A percentile compares a stretch with the other conserved stretches of the same genome.
These are phyloP conservation scores for Drosophila teissieri DNA, from an alignment of 1,140 invertebrate species.

Conservation along the genomic window DNA sequence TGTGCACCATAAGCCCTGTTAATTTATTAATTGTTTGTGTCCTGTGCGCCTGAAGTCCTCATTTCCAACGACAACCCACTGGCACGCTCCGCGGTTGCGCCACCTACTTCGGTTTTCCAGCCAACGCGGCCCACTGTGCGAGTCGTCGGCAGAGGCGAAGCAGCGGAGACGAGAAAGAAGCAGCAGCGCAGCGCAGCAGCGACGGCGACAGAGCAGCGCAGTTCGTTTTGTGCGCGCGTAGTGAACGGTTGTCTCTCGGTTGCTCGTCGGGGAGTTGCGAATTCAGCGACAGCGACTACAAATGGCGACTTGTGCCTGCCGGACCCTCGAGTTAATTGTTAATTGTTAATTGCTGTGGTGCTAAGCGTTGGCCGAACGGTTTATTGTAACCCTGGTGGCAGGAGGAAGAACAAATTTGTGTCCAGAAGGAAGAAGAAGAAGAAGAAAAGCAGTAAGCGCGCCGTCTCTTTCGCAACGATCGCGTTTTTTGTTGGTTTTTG, in stretches of 20 bases:
- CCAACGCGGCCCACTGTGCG: conserved; percentile 14
- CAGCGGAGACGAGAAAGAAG: conserved; percentile 5
- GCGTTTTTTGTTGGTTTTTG: conserved; percentile 52
- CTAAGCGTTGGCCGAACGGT: conserved; percentile 11
- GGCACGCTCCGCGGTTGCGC: conserved; percentile 1
- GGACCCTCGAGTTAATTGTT: conserved; percentile 2
- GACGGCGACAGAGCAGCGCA: conserved; percentile 20
- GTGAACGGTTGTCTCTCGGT: conserved; percentile 44
- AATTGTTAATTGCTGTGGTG: conserved; percentile 14
- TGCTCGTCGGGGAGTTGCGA: conserved; percentile 12
- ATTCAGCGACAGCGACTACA: not conserved
- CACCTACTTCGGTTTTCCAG: not conserved
- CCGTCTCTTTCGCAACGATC: conserved; percentile 29
- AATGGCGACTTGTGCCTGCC: not conserved
- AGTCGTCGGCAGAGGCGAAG: conserved; percentile 2
- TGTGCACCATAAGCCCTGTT: too few relatives aligned
- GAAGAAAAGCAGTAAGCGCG: conserved; percentile 28
- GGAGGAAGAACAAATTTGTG: not conserved
- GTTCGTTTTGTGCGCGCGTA: conserved; percentile 67
- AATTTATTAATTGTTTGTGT: too few relatives aligned
- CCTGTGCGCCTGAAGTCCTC: too few relatives aligned
- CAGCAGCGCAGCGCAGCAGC: conserved; percentile 3
- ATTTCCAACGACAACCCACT: not conserved
- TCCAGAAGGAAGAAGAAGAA: conserved; percentile 3
- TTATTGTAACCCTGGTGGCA: conserved; percentile 13